phyloP scores from a whole-genome alignment of 2,888 invertebrate genomes.

The Pardosa pseudoannulata region DNA sequence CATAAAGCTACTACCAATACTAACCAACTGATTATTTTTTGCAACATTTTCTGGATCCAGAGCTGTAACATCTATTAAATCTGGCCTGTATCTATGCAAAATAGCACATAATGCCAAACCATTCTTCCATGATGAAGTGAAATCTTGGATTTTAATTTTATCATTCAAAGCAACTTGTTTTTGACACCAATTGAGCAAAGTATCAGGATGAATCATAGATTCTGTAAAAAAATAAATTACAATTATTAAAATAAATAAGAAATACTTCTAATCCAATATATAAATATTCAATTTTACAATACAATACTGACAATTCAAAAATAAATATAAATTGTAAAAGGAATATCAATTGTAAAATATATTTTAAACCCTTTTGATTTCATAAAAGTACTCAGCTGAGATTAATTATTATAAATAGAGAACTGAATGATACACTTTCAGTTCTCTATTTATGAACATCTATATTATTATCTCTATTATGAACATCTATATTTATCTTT shows the following conservation, averaged over 20 bases:
- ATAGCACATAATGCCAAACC: slow-evolving; percentile 85
- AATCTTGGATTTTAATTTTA: slow-evolving; percentile 81
- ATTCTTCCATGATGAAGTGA: slow-evolving; percentile 84
- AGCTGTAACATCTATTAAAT: slow-evolving; percentile 86
- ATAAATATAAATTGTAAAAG: too few species aligned
- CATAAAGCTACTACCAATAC: slow-evolving; percentile 29
- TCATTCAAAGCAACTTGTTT: slow-evolving; percentile 84
- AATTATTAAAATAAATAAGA: neutral
- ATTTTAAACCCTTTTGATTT: neutral
- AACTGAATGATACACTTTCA: too few species aligned
- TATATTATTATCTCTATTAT: too few species aligned
- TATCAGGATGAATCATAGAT: slow-evolving; percentile 84
- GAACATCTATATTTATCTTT: too few species aligned
- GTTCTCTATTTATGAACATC: too few species aligned
- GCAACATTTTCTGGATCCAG: slow-evolving; percentile 83
- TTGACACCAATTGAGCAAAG: slow-evolving; percentile 87
- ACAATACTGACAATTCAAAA: too few species aligned
- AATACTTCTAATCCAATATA: too few species aligned
- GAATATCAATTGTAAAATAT: too few species aligned
- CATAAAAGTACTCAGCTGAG: too few species aligned
- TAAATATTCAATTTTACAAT: too few species aligned
- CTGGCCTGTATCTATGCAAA: slow-evolving; percentile 91
- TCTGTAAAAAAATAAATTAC: slow-evolving; percentile 26
- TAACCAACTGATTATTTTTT: slow-evolving; percentile 84
- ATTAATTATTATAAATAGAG: too few species aligned